Evolutionary conservation across 2,113 vertebrate genomes (phyloP), one percentile per base, ranked within the genome.

Genomic region (Melanocharis versteri): DNA sequence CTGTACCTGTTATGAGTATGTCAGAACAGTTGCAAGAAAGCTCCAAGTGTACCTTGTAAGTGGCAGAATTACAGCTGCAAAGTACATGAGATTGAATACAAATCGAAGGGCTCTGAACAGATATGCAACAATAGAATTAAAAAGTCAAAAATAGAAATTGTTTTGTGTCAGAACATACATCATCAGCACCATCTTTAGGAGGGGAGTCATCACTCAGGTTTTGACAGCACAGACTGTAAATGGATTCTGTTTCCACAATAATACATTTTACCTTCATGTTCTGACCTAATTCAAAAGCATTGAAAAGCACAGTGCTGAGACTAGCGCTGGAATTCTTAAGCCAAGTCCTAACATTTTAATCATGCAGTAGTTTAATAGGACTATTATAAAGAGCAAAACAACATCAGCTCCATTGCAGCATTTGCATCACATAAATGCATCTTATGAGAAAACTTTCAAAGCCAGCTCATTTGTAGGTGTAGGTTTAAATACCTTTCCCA

Each of bases 71-170:
- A 66, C 76, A 91, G 76, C 69, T 84, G 93, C 79, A 57, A 66
- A 73, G 85, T 60, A 64, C 71, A 56, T 3, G 26, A 68, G 68
- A 78, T 5, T 30, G 60, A 90, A 53, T 12, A 57, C 69, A 87
- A 89, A 83, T 56, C 5, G 0, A 90, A 90, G 90, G 83, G 47
- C 83, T 62, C n/a, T n/a, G 47, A 92, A 51, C 51, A 95, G 85
- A 78, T 88, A 87, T 3, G 14, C n/a, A 83, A 66, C 10, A 40
- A 47, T 15, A 77, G 75, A 92, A 93, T 81, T 71, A 83, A 68
- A 61, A 56, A 94, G 83, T 77, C 86, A 90, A 68, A 96, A 94
- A 64, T 10, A 89, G 83, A 94, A 95, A 71, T 53, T 78, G 68
- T 69, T 88, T 83, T 24, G 26, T 84, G 37, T 71, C 88, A 89